Percentiles rank a stretch among this genome's conserved stretches.
phyloP scores from a whole-genome alignment of 2,113 vertebrate genomes.

The Monopterus albus region DNA sequence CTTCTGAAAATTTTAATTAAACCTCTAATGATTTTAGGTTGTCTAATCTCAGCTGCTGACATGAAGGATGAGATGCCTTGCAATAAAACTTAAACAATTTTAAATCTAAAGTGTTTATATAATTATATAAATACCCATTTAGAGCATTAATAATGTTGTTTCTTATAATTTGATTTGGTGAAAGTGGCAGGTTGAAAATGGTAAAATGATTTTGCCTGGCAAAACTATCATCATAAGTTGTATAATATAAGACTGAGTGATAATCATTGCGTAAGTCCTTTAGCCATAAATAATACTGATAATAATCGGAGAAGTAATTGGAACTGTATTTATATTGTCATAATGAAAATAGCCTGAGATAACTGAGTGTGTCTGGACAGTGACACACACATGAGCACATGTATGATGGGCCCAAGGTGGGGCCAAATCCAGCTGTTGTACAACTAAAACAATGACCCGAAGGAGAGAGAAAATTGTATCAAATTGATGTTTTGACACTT shows the following conservation, averaged over 20 bases:
- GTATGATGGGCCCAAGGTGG: too few relatives aligned
- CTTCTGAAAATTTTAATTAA: too few relatives aligned
- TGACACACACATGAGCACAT: too few relatives aligned
- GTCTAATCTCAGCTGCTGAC: too few relatives aligned
- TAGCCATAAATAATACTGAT: neutral
- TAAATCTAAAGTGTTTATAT: too few relatives aligned
- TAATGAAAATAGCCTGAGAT: slow-evolving; percentile 22
- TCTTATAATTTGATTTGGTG: too few relatives aligned
- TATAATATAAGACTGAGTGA: slow-evolving; percentile 1
- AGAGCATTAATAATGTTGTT: neutral
- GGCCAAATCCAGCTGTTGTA: slow-evolving; percentile 23
- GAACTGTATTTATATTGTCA: neutral
- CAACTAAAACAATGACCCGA: neutral
- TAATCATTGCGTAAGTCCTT: neutral
- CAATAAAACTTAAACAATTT: too few relatives aligned
- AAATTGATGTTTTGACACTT: slow-evolving; percentile 48
- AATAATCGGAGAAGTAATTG: slow-evolving; percentile 10
- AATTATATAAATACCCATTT: neutral
- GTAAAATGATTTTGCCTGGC: neutral
- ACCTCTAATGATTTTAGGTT: too few relatives aligned
- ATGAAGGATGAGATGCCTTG: too few relatives aligned
- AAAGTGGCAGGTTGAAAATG: too few relatives aligned
- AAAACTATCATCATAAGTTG: neutral
- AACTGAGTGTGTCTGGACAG: slow-evolving; percentile 15
- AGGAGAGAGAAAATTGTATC: slow-evolving; percentile 19